A percentile compares a stretch with the other conserved stretches of the same genome.
These are phyloP conservation scores for Campylorhamphus procurvoides DNA, from an alignment of 2,113 vertebrate species.

Conservation along the genomic window DNA sequence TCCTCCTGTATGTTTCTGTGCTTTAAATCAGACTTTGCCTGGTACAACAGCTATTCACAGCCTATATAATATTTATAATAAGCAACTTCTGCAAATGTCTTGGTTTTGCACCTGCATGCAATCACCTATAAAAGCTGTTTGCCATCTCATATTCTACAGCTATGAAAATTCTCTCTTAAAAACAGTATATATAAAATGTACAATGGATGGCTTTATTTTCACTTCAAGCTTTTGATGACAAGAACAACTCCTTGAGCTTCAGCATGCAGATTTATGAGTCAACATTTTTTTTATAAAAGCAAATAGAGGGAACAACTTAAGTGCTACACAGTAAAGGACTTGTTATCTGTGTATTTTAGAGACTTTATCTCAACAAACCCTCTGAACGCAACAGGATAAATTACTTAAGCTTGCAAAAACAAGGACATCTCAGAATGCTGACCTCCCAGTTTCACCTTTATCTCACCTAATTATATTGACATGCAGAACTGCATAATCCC, in stretches of 20 bases:
- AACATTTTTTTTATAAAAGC: conserved; percentile 56
- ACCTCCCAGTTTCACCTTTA: conserved; percentile 50
- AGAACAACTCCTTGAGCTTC: conserved; percentile 49
- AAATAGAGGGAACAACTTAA: conserved; percentile 4
- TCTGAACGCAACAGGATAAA: conserved; percentile 64
- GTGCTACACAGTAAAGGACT: conserved; percentile 47
- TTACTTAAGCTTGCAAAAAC: conserved; percentile 62
- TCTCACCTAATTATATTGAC: conserved; percentile 26
- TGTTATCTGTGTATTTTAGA: conserved; percentile 54
- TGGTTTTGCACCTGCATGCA: not conserved
- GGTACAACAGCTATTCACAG: not conserved
- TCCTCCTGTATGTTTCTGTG: not conserved
- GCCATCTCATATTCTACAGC: not conserved
- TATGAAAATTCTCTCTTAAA: not conserved
- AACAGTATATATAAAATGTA: not conserved
- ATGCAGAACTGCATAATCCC: not conserved
- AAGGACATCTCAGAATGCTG: conserved; percentile 29
- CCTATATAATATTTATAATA: not conserved
- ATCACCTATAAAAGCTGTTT: not conserved
- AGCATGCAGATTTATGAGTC: conserved; percentile 59
- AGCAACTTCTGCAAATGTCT: not conserved
- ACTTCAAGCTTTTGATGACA: conserved; percentile 55
- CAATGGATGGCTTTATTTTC: conserved; percentile 49
- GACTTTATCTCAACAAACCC: conserved; percentile 66
- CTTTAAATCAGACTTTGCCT: not conserved